These are phyloP conservation scores for Australoheros scitulus DNA, from an alignment of 2,113 vertebrate species.

Conservation along the genomic window DNA sequence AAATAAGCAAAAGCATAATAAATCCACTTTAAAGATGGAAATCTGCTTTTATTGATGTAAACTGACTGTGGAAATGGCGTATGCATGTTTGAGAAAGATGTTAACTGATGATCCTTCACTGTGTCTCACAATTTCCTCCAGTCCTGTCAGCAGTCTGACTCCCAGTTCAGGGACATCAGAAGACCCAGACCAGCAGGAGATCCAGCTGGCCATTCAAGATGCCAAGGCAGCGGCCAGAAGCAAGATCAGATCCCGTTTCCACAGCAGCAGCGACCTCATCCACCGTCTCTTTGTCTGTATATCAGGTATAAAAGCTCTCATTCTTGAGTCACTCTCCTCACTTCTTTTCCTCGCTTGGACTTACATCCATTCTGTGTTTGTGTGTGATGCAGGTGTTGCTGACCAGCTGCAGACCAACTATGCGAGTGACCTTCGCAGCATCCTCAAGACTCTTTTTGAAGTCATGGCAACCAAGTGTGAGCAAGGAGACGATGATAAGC, in stretches of 20 bases:
- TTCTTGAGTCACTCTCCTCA: background rate
- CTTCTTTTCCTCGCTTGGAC: background rate
- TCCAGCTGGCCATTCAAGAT: slow-evolving; percentile 82
- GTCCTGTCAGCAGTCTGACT: slow-evolving; percentile 82
- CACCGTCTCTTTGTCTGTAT: slow-evolving; percentile 98
- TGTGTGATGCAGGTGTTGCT: slow-evolving; percentile 85
- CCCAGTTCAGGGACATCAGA: slow-evolving; percentile 85
- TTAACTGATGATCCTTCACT: background rate
- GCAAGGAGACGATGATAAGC: slow-evolving; percentile 85
- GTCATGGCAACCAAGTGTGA: slow-evolving; percentile 97
- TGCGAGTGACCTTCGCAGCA: slow-evolving; percentile 94
- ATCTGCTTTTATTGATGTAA: background rate
- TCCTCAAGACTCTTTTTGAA: slow-evolving; percentile 97
- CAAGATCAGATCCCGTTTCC: slow-evolving; percentile 94
- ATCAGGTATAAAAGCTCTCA: slow-evolving; percentile 83
- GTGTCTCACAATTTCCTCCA: slow-evolving; percentile 15
- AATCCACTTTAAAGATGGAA: background rate
- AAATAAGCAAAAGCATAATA: background rate
- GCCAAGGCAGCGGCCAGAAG: slow-evolving; percentile 86
- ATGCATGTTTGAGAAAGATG: background rate
- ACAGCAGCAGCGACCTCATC: slow-evolving; percentile 95
- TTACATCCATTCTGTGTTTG: background rate
- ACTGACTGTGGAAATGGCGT: background rate
- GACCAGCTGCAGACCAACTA: slow-evolving; percentile 99
- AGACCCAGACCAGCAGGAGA: slow-evolving; percentile 82